phyloP scores from a whole-genome alignment of 2,797 vertebrate genomes.

The Molossus alvarezi region DNA sequence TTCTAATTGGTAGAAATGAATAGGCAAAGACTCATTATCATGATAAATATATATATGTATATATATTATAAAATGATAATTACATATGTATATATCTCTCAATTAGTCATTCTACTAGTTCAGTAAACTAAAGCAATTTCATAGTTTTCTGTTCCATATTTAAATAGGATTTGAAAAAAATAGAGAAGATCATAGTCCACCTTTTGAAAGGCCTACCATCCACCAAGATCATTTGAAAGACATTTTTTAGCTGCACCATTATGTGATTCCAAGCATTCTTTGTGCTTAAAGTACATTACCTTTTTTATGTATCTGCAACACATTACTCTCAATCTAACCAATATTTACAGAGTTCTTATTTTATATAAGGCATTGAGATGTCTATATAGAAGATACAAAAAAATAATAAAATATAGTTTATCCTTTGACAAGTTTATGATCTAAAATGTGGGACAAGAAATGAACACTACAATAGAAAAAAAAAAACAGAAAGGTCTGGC shows the following conservation, averaged over 20 bases:
- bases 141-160: background rate
- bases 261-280: slow-evolving; percentile 47
- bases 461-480: background rate
- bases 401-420: slow-evolving; percentile 55
- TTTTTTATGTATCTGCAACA: slow-evolving; percentile 11
- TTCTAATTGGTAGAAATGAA: slow-evolving; percentile 38
- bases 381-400: slow-evolving; percentile 28
- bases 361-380: slow-evolving; percentile 53
- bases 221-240: slow-evolving; percentile 67
- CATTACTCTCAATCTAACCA: slow-evolving; percentile 37
- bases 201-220: background rate
- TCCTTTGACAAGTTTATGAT: slow-evolving; percentile 27
- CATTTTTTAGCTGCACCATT: slow-evolving; percentile 4
- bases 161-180: slow-evolving; percentile 34
- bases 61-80: background rate
- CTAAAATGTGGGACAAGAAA: slow-evolving; percentile 23
- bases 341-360: slow-evolving; percentile 61
- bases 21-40: slow-evolving; percentile 1
- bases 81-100: background rate
- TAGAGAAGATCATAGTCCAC: background rate
- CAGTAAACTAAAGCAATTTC: slow-evolving; percentile 1
- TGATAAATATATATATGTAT: background rate
- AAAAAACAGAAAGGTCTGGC: background rate
- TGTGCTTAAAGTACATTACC: background rate
- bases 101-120: background rate